Evolutionary conservation across 2,797 vertebrate genomes (phyloP).

Genomic region (Okamejei kenojei): DNA sequence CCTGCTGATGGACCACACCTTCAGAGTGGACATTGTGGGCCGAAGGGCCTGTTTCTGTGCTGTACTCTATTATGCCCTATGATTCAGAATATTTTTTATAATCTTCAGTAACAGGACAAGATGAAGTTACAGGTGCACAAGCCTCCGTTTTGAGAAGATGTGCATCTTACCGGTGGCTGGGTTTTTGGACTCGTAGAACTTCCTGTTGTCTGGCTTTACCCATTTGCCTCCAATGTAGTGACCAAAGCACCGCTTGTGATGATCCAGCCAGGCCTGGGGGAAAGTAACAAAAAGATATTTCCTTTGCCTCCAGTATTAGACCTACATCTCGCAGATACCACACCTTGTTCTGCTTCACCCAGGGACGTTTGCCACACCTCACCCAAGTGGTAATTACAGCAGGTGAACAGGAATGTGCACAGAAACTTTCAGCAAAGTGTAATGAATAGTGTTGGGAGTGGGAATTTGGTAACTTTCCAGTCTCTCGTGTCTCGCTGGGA

Average conservation of each 20-base stretch:
- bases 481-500: neutral
- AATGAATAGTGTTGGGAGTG: too few species aligned
- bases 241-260: constrained; percentile 50
- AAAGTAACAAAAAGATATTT: neutral
- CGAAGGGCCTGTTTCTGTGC: too few species aligned
- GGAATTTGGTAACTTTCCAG: neutral
- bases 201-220: constrained; percentile 48
- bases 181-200: constrained; percentile 43
- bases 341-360: neutral
- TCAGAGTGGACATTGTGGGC: too few species aligned
- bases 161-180: constrained; percentile 50
- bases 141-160: neutral
- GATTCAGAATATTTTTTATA: neutral
- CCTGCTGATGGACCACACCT: neutral
- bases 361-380: neutral
- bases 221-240: constrained; percentile 54
- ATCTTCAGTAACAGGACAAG: neutral
- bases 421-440: neutral
- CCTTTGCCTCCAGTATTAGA: neutral
- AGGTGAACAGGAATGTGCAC: neutral
- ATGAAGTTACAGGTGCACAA: neutral
- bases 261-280: constrained; percentile 56
- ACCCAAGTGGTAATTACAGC: neutral
- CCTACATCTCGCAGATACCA: neutral
- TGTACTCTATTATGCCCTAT: too few species aligned